These are phyloP conservation scores for Manacus vitellinus DNA, from an alignment of 2,113 vertebrate genomes.

Conservation along the genomic window DNA sequence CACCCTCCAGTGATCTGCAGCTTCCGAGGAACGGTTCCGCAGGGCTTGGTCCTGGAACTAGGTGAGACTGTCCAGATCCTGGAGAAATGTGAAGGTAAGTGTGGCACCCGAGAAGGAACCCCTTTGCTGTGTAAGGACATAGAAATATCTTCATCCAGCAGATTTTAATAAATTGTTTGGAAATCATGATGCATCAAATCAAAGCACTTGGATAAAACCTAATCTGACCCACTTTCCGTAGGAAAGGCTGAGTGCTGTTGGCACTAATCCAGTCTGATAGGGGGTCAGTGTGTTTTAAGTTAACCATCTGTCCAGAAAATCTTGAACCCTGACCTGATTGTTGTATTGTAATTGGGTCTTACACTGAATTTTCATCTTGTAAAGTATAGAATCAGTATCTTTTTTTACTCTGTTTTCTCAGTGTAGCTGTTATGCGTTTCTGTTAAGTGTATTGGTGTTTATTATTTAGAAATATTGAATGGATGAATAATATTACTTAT, in stretches of 20 bases:
- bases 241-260: constrained; percentile 58
- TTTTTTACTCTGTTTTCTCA: not conserved
- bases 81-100: constrained; percentile 95
- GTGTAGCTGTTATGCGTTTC: not conserved
- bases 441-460: not conserved
- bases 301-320: constrained; percentile 74
- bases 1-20: constrained; percentile 90
- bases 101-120: not conserved
- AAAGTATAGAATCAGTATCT: not conserved
- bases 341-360: constrained; percentile 12
- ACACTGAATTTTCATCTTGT: constrained; percentile 1
- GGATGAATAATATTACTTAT: not conserved
- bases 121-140: not conserved
- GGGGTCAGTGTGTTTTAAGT: constrained; percentile 71
- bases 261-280: constrained; percentile 65
- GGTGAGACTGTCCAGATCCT: constrained; percentile 97
- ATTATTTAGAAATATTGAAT: not conserved
- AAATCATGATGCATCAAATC: constrained; percentile 50
- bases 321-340: constrained; percentile 61
- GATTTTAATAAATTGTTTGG: constrained; percentile 48
- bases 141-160: not conserved
- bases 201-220: constrained; percentile 62
- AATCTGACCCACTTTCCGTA: constrained; percentile 42
- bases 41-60: constrained; percentile 93
- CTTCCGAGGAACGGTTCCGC: constrained; percentile 91